Base-by-base conservation (phyloP, 2,888 invertebrate species). In the Chelonus formosanus region DNA sequence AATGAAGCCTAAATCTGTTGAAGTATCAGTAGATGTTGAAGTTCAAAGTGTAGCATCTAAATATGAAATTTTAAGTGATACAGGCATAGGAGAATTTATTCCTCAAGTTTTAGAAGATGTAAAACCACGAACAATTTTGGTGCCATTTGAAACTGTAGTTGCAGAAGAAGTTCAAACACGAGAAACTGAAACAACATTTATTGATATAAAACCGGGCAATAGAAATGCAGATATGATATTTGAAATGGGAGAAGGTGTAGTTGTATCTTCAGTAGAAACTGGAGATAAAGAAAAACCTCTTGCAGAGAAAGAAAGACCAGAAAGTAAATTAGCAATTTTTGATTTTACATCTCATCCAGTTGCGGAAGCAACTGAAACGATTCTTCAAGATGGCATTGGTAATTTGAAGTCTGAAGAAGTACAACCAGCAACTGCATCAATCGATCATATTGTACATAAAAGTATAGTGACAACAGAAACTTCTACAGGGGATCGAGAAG, bases 401-500 rank as follows among this genome's bases (percentile, higher is more conserved):
- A 75, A 78, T 47, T 78, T 85, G 36, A 76, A 82, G 70, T 75
- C 80, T 50, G 78, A 84, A 73, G 73, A 75, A 63, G 85, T 86
- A n/a, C 79, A 85, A 68, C 77, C 82, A 64, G 85, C 81, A 43
- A 86, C 83, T 75, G 90, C 90, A 20, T 86, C 86, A 50, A 75
- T 85, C 3, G 86, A 87, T 73, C 88, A 88, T 57, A 85, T 87
- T 78, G 85, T 87, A 65, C 87, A 87, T 63, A 85, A 85, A n/a
- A 85, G 86, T 65, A 84, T 89, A 75, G 81, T 88, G 8, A 85
- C 80, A 50, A 76, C 85, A 5, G 84, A 85, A 74, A 80, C 80
- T 34, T 76, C 82, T 4, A 56, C 78, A 1, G 77, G 74, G 34
- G 82, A 84, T 62, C 69, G 76, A 0, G 85, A 85, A 69, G 70